Base-by-base conservation (phyloP, 2,888 invertebrate species). In the Xylota sylvarum region DNA sequence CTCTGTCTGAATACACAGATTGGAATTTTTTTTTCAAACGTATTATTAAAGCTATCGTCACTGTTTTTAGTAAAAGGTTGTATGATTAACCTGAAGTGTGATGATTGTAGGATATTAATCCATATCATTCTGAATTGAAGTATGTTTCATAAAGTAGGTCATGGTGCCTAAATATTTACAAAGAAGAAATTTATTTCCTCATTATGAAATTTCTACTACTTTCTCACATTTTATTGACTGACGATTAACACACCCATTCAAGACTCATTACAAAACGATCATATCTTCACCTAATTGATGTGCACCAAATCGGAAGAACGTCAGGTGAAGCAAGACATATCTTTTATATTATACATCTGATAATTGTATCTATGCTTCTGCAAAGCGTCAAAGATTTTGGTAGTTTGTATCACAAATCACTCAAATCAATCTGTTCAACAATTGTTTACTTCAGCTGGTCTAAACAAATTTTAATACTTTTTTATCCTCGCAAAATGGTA, bases 361-460 rank as follows among this genome's bases (percentile, higher is more conserved):
- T 6, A 0, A n/a, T 17, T 14, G 10, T 56, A 9, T 56, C 32
- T 56, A 40, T 40, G 56, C 17, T 17, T 32, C 56, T 30, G 56
- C 17, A 56, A 56, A 30, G 32, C 56, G 14, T 55, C 55, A 30
- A 55, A n/a, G 9, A 56, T n/a, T 32, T n/a, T 17, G 1, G 6
- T 14, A 32, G 55, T 7, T 5, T 4, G 10, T 7, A 56, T 32
- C 30, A 27, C 5, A 52, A 52, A 5, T 27, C 12, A 27, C 6
- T 30, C 32, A 35, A 56, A 32, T 32, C 56, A 32, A 7, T 32
- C 56, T 7, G 56, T 32, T 17, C 10, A 56, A 0, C 4, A 7
- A 32, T 30, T 58, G 37, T 58, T 58, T 58, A 58, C 19, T 19
- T 58, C 12, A 35, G 19, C 5, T 37, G 58, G 32, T 12, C 35